phyloP scores from a whole-genome alignment of 2,888 invertebrate genomes.

The Yponomeuta sedellus region DNA sequence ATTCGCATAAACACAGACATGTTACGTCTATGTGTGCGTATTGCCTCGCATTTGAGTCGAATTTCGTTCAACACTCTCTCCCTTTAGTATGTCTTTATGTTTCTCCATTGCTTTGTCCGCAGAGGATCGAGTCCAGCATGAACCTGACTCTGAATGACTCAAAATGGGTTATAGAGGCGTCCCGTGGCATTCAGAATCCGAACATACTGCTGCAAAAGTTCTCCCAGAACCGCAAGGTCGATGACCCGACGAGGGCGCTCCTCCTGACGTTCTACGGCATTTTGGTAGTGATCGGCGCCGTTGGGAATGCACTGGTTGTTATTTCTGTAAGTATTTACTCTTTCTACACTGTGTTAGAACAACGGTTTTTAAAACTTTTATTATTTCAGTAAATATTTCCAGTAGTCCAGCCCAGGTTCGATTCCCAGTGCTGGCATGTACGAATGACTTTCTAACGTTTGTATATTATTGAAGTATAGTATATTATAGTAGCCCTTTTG shows the following conservation, averaged over 20 bases:
- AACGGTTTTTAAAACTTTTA: no score
- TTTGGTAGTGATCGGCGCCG: conserved; percentile 87
- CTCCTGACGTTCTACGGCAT: conserved; percentile 83
- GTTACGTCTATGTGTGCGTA: no score
- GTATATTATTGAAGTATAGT: no score
- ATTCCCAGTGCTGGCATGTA: no score
- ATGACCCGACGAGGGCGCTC: conserved; percentile 80
- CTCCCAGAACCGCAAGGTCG: conserved; percentile 82
- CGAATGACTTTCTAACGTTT: no score
- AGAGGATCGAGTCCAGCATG: conserved; percentile 55
- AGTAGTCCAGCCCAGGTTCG: no score
- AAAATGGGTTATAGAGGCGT: conserved; percentile 64
- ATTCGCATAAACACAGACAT: no score
- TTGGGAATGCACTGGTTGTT: conserved; percentile 92
- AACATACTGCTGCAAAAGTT: conserved; percentile 77
- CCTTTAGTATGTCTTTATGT: neutral
- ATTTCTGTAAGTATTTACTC: conserved; percentile 70
- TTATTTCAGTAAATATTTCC: no score
- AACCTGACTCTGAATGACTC: conserved; percentile 58
- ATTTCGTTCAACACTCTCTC: no score
- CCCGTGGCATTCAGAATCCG: conserved; percentile 56
- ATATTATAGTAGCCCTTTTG: no score
- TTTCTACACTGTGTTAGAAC: no score
- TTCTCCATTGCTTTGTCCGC: conserved; percentile 19
- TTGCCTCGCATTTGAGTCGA: no score